phyloP scores from a whole-genome alignment of 2,888 invertebrate genomes.

The Tyria jacobaeae region DNA sequence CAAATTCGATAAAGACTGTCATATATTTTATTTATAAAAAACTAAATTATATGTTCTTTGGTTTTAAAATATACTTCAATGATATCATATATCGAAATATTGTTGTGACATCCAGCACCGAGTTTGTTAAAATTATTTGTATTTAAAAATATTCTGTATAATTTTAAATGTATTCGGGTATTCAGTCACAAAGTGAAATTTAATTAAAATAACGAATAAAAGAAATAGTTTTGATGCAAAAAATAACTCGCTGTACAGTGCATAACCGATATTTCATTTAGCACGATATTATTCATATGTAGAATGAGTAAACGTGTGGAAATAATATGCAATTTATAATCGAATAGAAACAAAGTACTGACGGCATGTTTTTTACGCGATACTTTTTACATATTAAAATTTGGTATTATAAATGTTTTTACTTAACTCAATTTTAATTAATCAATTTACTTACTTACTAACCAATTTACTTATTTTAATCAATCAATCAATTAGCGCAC shows the following conservation, averaged over 20 bases:
- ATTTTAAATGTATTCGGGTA: background rate
- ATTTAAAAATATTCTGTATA: background rate
- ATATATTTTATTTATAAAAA: too few species aligned
- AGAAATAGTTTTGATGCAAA: background rate
- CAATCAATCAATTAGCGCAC: too few species aligned
- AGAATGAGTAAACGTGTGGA: background rate
- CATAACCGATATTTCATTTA: background rate
- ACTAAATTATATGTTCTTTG: too few species aligned
- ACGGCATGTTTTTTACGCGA: background rate
- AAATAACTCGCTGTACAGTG: background rate
- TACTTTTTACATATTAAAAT: background rate
- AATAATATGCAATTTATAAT: background rate
- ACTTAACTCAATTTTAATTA: too few species aligned
- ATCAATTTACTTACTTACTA: too few species aligned
- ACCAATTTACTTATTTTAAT: too few species aligned
- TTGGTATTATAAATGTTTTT: too few species aligned
- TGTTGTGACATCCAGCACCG: background rate
- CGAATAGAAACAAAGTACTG: background rate
- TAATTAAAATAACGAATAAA: background rate
- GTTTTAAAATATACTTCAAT: background rate
- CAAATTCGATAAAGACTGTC: too few species aligned
- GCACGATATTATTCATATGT: background rate
- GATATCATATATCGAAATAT: background rate
- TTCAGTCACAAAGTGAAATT: background rate
- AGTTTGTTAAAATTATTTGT: background rate